Conservation (phyloP, 2,888 invertebrate genomes). For the Andrena bucephala region DNA sequence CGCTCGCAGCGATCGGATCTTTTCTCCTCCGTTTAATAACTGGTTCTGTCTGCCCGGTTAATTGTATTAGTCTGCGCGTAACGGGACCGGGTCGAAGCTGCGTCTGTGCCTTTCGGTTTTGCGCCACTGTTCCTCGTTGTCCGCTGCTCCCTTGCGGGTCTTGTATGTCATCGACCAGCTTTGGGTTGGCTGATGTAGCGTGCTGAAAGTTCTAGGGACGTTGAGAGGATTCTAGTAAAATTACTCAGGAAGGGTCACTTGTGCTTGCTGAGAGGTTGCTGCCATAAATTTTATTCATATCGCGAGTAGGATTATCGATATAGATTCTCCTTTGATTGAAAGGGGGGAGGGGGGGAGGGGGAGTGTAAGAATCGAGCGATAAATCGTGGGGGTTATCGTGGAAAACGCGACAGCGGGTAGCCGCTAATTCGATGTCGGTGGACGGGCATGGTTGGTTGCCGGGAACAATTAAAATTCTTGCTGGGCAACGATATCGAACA, state of each 20-base stretch:
- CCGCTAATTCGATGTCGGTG: constrained; percentile 41
- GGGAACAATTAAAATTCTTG: constrained; percentile 64
- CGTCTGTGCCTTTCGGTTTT: constrained; percentile 1
- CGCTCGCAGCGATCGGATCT: not conserved
- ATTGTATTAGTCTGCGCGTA: constrained; percentile 48
- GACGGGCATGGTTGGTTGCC: constrained; percentile 27
- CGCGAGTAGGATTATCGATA: no score
- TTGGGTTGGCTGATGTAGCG: no score
- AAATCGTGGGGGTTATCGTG: constrained; percentile 47
- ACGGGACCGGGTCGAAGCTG: constrained; percentile 38
- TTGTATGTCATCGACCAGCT: no score
- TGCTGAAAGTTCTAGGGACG: no score
- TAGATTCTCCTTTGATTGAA: no score
- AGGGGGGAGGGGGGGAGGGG: no score
- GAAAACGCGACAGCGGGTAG: constrained; percentile 2
- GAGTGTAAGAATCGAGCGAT: constrained; percentile 20
- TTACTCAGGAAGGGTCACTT: no score
- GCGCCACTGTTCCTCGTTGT: not conserved
- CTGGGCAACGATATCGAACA: constrained; percentile 54
- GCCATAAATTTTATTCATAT: no score
- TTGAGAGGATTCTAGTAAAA: no score
- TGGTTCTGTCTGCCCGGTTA: constrained; percentile 46
- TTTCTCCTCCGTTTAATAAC: constrained; percentile 38
- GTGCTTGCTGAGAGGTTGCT: no score
- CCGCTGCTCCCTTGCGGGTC: not conserved